phyloP scores from a whole-genome alignment of 2,888 invertebrate genomes.

The Lepidocyrtoides sp. region DNA sequence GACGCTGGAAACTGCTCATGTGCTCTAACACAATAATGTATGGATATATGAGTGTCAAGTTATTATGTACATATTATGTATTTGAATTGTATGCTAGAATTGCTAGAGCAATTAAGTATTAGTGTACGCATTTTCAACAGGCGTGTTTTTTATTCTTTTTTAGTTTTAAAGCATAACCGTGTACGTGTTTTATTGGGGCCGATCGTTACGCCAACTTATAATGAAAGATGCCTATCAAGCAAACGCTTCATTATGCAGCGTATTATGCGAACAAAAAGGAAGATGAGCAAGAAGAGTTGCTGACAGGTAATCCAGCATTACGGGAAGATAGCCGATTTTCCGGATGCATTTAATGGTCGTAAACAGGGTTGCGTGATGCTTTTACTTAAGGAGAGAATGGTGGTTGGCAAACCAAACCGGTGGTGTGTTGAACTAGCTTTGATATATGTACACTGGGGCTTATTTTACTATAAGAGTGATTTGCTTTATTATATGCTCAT shows the following conservation, averaged over 20 bases:
- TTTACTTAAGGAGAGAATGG: not conserved
- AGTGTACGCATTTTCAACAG: not conserved
- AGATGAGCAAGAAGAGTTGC: not conserved
- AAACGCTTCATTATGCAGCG: not conserved
- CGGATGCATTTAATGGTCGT: constrained; percentile 67
- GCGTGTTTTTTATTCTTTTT: not conserved
- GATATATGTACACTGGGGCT: not conserved
- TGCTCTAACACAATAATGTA: not conserved
- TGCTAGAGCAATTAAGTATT: not conserved
- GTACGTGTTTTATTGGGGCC: not conserved
- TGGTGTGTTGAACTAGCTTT: not conserved
- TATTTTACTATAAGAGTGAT: not conserved
- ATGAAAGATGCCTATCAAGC: not conserved
- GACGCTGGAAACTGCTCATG: constrained; percentile 5
- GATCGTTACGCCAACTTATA: not conserved
- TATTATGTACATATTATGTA: not conserved
- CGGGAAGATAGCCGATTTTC: constrained; percentile 66
- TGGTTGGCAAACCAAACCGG: not conserved
- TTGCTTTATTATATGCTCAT: constrained; percentile 9
- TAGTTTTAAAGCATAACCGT: constrained; percentile 14
- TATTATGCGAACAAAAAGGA: not conserved
- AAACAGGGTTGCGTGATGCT: constrained; percentile 66
- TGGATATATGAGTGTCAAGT: too few relatives aligned
- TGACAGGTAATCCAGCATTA: constrained; percentile 59
- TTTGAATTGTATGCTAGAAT: not conserved